Conservation (phyloP, 2,888 invertebrate genomes). For the Tetheella fluctuosa region DNA sequence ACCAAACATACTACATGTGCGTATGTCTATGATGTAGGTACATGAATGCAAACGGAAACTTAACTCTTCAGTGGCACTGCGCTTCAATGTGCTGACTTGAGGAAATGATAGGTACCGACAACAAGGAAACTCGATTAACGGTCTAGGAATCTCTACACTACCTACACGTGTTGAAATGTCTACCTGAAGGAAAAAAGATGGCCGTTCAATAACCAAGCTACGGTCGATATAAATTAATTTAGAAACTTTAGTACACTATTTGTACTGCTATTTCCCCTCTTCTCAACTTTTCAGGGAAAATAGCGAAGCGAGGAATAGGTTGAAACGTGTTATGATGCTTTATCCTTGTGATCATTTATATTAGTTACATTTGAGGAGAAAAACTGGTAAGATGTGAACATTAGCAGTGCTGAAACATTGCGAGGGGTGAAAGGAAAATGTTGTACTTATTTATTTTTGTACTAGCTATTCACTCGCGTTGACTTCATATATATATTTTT, state of each 20-base stretch:
- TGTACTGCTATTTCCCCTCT: no score
- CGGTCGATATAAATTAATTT: neutral
- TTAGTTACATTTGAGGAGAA: neutral
- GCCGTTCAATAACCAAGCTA: neutral
- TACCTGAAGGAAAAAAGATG: neutral
- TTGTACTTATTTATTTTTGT: neutral
- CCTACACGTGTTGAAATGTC: neutral
- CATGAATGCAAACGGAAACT: constrained; percentile 54
- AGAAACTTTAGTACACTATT: no score
- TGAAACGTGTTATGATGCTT: neutral
- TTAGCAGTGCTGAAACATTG: neutral
- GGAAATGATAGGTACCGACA: constrained; percentile 41
- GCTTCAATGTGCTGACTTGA: constrained; percentile 42
- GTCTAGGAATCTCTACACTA: neutral
- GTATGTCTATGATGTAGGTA: constrained; percentile 25
- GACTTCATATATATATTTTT: no score
- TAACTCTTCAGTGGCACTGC: constrained; percentile 40
- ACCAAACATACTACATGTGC: constrained; percentile 12
- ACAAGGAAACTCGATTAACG: constrained; percentile 26
- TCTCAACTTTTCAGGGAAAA: neutral
- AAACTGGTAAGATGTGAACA: neutral
- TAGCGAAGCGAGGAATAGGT: neutral
- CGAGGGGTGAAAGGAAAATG: neutral
- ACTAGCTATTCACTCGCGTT: neutral
- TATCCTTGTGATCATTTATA: neutral